Evolutionary conservation across 2,113 vertebrate genomes (phyloP).

Genomic region (Corynorhinus townsendii): DNA sequence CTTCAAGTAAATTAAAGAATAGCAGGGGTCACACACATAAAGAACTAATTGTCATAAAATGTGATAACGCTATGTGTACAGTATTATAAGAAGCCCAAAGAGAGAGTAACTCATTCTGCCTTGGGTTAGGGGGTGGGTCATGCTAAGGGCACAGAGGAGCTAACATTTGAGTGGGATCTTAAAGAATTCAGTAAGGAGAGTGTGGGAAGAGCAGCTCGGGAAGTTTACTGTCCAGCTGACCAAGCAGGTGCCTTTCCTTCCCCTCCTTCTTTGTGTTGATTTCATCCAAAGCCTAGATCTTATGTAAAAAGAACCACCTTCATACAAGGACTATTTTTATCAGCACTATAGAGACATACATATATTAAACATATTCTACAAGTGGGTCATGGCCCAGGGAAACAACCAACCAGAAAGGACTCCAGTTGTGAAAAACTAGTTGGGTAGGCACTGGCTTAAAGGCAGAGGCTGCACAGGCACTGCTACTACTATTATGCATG

Average conservation of each 20-base stretch:
- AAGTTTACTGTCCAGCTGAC: background rate
- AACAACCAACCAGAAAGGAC: background rate
- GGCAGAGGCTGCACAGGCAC: background rate
- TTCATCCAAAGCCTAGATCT: background rate
- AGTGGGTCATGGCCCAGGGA: background rate
- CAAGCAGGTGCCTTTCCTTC: background rate
- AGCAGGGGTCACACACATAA: background rate
- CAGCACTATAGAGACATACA: background rate
- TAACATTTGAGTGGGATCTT: background rate
- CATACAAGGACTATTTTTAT: background rate
- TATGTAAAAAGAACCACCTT: background rate
- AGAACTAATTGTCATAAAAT: background rate
- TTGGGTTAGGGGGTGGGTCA: background rate
- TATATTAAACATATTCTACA: background rate
- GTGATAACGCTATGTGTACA: background rate
- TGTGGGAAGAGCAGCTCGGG: background rate
- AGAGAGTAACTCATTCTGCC: background rate
- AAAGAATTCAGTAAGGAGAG: background rate
- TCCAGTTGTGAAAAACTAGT: background rate
- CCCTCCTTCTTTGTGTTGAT: background rate
- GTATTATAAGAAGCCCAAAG: background rate
- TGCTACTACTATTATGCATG: accelerated
- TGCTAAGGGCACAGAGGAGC: background rate
- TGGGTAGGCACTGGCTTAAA: background rate
- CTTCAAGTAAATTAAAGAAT: background rate